phyloP scores from a whole-genome alignment of 2,113 vertebrate genomes.

The Salvelinus alpinus region DNA sequence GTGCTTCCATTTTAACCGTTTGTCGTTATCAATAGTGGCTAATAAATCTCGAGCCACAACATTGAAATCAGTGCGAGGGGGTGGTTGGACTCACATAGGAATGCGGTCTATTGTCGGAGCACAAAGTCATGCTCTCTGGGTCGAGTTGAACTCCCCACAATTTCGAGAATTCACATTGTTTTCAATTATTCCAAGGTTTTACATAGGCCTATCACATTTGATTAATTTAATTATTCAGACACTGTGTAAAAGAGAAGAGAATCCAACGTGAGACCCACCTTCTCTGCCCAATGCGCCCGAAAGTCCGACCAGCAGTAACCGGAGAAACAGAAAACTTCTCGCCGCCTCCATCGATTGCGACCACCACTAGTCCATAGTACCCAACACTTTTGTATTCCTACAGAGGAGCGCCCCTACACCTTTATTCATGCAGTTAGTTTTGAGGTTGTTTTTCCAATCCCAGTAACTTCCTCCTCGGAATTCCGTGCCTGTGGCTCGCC shows the following conservation, averaged over 20 bases:
- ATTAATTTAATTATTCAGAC: too few relatives aligned
- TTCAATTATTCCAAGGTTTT: background rate
- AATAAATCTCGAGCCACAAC: conserved; percentile 36
- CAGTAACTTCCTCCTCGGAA: conserved; percentile 61
- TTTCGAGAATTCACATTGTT: background rate
- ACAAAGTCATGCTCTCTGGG: conserved; percentile 21
- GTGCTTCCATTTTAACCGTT: background rate
- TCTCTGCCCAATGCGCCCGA: conserved; percentile 68
- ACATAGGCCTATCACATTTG: too few relatives aligned
- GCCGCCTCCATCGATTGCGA: conserved; percentile 70
- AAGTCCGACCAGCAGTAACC: conserved; percentile 67
- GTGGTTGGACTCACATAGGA: conserved; percentile 47
- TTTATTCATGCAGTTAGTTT: background rate
- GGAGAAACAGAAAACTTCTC: conserved; percentile 74
- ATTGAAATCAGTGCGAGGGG: conserved; percentile 10
- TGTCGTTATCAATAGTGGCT: conserved; percentile 4
- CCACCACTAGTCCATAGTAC: conserved; percentile 67
- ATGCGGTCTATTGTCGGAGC: conserved; percentile 43
- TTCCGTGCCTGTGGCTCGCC: conserved; percentile 29
- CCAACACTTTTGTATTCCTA: background rate
- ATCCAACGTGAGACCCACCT: conserved; percentile 69
- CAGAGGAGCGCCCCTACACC: background rate
- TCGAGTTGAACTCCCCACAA: background rate
- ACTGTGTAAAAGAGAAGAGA: too few relatives aligned
- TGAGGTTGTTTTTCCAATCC: conserved; percentile 36